phyloP scores from a whole-genome alignment of 2,888 invertebrate species.

The Therioaphis trifolii region DNA sequence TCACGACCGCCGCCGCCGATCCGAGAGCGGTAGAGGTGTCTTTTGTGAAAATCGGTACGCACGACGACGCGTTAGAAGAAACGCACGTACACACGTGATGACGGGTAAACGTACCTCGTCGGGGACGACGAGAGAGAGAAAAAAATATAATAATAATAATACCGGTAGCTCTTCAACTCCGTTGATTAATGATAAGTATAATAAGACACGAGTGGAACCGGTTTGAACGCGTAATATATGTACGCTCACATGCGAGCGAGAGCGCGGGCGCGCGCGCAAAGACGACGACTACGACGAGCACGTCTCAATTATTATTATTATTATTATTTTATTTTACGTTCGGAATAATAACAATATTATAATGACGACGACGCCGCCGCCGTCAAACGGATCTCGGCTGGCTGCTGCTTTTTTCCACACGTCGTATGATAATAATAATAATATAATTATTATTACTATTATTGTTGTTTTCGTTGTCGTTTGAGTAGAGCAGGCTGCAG shows the following conservation, averaged over 20 bases:
- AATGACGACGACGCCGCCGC: background rate
- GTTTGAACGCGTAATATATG: too few species aligned
- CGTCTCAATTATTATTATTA: constrained; percentile 35
- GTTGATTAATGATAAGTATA: constrained; percentile 48
- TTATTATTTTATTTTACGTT: constrained; percentile 3
- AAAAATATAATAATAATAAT: constrained; percentile 29
- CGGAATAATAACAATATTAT: background rate
- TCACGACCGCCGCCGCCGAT: background rate
- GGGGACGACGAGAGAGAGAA: background rate
- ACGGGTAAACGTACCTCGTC: background rate
- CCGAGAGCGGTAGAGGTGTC: too few species aligned
- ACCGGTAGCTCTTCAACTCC: constrained; percentile 52
- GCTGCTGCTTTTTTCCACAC: background rate
- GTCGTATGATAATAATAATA: too few species aligned
- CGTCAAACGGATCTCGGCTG: background rate
- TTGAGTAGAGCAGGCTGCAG: too few species aligned
- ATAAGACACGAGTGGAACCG: too few species aligned
- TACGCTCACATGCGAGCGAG: background rate
- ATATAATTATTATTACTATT: too few species aligned
- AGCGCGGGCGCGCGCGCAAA: background rate
- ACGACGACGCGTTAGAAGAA: too few species aligned
- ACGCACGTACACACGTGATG: too few species aligned
- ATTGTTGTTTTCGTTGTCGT: too few species aligned
- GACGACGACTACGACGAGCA: background rate
- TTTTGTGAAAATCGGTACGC: background rate